A percentile compares a stretch with the other conserved stretches of the same genome.
These are phyloP conservation scores for Opisthograptis luteolata DNA, from an alignment of 2,888 invertebrate genomes.

Conservation along the genomic window DNA sequence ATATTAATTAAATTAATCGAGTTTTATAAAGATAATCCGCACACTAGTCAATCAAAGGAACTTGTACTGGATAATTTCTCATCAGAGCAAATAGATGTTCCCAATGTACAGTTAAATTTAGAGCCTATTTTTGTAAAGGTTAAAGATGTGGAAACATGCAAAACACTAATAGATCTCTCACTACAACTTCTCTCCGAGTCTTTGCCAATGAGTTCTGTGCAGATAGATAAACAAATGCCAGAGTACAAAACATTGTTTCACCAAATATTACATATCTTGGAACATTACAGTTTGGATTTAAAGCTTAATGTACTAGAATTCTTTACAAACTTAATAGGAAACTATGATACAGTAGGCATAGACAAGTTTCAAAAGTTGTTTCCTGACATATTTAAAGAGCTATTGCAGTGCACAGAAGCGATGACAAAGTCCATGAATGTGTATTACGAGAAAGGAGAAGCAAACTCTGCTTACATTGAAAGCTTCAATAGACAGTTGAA, in stretches of 20 bases:
- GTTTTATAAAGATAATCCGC: slow-evolving; percentile 61
- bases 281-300: slow-evolving; percentile 65
- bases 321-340: slow-evolving; percentile 61
- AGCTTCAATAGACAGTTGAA: slow-evolving; percentile 52
- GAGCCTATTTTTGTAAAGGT: slow-evolving; percentile 70
- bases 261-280: slow-evolving; percentile 58
- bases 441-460: slow-evolving; percentile 64
- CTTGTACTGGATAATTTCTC: slow-evolving; percentile 72
- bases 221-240: slow-evolving; percentile 47
- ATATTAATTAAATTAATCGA: slow-evolving; percentile 69
- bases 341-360: slow-evolving; percentile 56
- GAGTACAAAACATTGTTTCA: slow-evolving; percentile 51
- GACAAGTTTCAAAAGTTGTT: slow-evolving; percentile 54
- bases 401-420: slow-evolving; percentile 56
- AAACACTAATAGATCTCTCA: slow-evolving; percentile 60
- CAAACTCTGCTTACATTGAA: slow-evolving; percentile 51
- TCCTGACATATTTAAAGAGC: slow-evolving; percentile 49
- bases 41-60: slow-evolving; percentile 35
- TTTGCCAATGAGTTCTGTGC: slow-evolving; percentile 60
- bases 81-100: slow-evolving; percentile 64
- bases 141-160: slow-evolving; percentile 60
- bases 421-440: slow-evolving; percentile 56
- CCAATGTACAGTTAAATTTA: slow-evolving; percentile 68
- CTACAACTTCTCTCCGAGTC: slow-evolving; percentile 68
- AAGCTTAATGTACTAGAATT: slow-evolving; percentile 65